These are phyloP conservation scores for Caradrina kadenii DNA, from an alignment of 2,888 invertebrate species.

Conservation along the genomic window DNA sequence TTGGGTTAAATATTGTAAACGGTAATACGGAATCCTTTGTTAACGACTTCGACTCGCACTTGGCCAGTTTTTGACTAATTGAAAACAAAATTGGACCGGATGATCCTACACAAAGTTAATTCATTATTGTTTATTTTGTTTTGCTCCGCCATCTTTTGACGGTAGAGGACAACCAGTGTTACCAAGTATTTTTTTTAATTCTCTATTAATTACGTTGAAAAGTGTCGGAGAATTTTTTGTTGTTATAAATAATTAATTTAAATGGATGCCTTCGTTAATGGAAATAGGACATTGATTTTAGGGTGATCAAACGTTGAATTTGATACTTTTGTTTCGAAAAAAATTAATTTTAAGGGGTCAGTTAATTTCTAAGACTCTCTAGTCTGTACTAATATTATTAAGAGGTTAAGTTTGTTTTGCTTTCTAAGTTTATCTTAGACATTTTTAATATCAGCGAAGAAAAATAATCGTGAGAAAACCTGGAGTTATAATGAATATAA, in stretches of 20 bases:
- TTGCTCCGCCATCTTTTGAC: conserved; percentile 36
- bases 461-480: too few species aligned
- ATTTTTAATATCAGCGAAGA: too few species aligned
- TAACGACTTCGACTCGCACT: too few species aligned
- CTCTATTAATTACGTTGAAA: conserved; percentile 48
- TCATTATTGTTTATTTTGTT: conserved; percentile 56
- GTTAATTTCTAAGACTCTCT: too few species aligned
- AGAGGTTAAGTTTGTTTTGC: too few species aligned
- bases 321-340: not conserved
- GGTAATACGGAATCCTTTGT: too few species aligned
- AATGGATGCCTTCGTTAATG: conserved; percentile 10
- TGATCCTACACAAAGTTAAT: conserved; percentile 49
- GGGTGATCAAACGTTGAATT: not conserved
- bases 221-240: conserved; percentile 28
- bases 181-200: conserved; percentile 48
- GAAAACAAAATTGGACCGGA: conserved; percentile 51
- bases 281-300: conserved; percentile 19
- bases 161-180: conserved; percentile 42
- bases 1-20: too few species aligned
- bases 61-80: conserved; percentile 32
- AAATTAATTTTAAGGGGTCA: too few species aligned
- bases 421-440: too few species aligned
- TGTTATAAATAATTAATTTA: conserved; percentile 41
- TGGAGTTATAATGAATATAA: too few species aligned
- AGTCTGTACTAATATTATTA: too few species aligned